Percentiles rank a stretch among this genome's conserved stretches.
Conservation (phyloP, 1,140 invertebrate genomes). For the Macrotrachela quadricornifera region DNA sequence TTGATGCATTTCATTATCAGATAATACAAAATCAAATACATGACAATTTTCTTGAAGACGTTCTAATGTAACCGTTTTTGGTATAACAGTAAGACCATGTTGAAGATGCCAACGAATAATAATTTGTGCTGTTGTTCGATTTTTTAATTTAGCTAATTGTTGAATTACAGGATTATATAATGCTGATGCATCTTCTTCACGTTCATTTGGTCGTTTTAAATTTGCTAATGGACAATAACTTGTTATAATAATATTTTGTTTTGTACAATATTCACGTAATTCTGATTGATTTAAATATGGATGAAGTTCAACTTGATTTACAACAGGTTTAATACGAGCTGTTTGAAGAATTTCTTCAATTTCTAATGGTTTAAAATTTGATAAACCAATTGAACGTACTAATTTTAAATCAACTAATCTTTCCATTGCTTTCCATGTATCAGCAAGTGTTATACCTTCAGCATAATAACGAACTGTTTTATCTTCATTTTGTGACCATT, state of each 20-base stretch:
- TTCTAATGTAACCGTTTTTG: slow-evolving; percentile 10
- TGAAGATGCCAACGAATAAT: slow-evolving; percentile 16
- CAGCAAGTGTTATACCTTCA: not conserved
- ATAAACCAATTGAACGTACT: slow-evolving; percentile 28
- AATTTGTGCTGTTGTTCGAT: slow-evolving; percentile 12
- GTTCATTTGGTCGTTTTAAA: slow-evolving; percentile 11
- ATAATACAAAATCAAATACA: not conserved
- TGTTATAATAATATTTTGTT: slow-evolving; percentile 16
- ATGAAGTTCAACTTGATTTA: slow-evolving; percentile 23
- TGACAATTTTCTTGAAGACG: not conserved
- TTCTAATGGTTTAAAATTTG: slow-evolving; percentile 19
- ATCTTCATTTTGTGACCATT: not conserved
- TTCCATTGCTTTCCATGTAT: slow-evolving; percentile 46
- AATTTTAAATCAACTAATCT: slow-evolving; percentile 37
- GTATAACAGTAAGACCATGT: slow-evolving; percentile 16
- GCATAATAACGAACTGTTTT: not conserved
- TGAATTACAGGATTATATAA: slow-evolving; percentile 13
- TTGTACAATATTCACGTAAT: slow-evolving; percentile 15
- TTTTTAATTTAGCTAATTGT: slow-evolving; percentile 14
- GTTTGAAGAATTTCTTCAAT: slow-evolving; percentile 14
- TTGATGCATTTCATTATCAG: not conserved
- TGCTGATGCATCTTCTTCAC: slow-evolving; percentile 4
- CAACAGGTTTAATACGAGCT: slow-evolving; percentile 14
- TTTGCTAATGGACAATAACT: slow-evolving; percentile 19
- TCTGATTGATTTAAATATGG: slow-evolving; percentile 14